Evolutionary conservation across 2,113 vertebrate genomes (phyloP).

Genomic region (Cichladusa arquata): DNA sequence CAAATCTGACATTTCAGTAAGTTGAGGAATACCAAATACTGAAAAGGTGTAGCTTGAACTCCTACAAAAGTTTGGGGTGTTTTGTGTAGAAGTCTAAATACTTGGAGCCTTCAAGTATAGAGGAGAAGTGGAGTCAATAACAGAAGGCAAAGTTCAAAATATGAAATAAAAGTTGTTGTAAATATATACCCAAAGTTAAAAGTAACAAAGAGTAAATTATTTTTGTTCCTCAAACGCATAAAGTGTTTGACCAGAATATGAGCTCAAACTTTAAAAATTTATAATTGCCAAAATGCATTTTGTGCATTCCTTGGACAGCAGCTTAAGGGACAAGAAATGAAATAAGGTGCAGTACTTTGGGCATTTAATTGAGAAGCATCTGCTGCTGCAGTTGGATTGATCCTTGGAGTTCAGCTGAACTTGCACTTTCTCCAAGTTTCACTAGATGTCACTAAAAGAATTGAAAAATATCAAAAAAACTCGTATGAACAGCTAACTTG

Average conservation of each 20-base stretch:
- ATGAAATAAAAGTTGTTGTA: neutral
- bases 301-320: neutral
- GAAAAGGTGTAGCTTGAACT: neutral
- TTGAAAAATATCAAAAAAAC: neutral
- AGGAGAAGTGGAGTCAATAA: neutral
- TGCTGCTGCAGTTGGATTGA: rapidly evolving
- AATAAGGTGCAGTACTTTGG: neutral
- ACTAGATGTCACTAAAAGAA: conserved; percentile 74
- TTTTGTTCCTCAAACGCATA: neutral
- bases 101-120: neutral
- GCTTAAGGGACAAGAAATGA: neutral
- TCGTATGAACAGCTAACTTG: rapidly evolving
- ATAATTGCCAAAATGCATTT: neutral
- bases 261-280: neutral
- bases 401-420: neutral
- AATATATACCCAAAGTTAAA: neutral
- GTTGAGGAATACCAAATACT: neutral
- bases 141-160: neutral
- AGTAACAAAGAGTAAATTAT: neutral
- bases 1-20: neutral
- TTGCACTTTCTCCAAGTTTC: neutral
- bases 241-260: neutral
- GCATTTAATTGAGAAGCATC: neutral
- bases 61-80: neutral
- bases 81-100: neutral